Evolutionary conservation across 2,113 vertebrate species (phyloP), one percentile per base, ranked within the genome.

Genomic region (Formicarius rufipectus): DNA sequence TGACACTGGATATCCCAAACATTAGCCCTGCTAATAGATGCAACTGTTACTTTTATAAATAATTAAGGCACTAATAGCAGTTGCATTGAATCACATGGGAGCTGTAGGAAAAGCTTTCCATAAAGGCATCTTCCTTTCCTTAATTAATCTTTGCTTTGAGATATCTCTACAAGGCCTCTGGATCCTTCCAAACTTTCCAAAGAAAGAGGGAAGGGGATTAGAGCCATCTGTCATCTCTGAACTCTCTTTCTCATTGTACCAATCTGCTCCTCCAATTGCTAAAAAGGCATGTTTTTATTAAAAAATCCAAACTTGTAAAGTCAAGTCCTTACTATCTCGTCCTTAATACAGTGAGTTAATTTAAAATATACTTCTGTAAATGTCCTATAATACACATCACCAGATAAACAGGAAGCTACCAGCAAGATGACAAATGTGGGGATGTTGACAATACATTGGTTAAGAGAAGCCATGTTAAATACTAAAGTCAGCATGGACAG

Each of bases 171-270:
- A 62, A 71, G 47, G n/a, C 15, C 19, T 39, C 1, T 22, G n/a
- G 5, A 12, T 66, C 79, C 64, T 92, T 89, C 44, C 22, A 64
- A 55, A 52, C 3, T 14, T 80, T 62, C 16, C 58, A 56, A 68
- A 53, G 49, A 76, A 69, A 80, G 15, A 4, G 5, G 3, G 19
- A 83, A 66, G 14, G 56, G 35, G 33, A 27, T 6, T 60, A 31
- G 35, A 77, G 24, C 10, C 10, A 52, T 47, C 27, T 27, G 16
- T 35, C 11, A 28, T 49, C 37, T 66, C 35, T 50, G 31, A 72
- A 44, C 17, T 23, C 7, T 14, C 31, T 45, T 28, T 55, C 3
- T 0, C 4, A 11, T 31, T 7, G 0, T 47, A 59, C 0, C 0
- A 37, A 42, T 40, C 12, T 1, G 1, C 25, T 81, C 42, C 30